phyloP scores from a whole-genome alignment of 2,113 vertebrate genomes.

The Dipodomys spectabilis region DNA sequence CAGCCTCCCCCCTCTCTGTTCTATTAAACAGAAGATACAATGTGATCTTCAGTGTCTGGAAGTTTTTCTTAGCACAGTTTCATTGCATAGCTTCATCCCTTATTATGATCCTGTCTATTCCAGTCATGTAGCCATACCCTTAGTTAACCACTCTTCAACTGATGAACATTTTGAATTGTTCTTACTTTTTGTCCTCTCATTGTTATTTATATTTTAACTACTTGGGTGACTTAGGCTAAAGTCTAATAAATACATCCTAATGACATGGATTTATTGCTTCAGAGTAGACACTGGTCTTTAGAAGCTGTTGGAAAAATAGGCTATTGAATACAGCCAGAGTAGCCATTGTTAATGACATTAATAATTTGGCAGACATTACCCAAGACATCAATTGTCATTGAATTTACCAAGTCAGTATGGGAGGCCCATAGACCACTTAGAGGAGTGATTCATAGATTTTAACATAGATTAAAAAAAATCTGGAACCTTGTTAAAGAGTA shows the following conservation, averaged over 20 bases:
- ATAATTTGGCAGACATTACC: conserved; percentile 24
- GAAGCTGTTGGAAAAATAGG: not conserved
- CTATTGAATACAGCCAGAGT: not conserved
- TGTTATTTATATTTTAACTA: conserved; percentile 15
- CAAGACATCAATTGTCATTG: not conserved
- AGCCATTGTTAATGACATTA: not conserved
- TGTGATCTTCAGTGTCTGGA: not conserved
- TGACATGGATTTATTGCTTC: not conserved
- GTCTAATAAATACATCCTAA: not conserved
- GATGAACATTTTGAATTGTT: not conserved
- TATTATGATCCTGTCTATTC: not conserved
- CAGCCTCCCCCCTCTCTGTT: too few relatives aligned
- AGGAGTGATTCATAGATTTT: not conserved
- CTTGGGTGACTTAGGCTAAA: not conserved
- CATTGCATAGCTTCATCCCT: not conserved
- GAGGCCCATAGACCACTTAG: not conserved
- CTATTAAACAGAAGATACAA: not conserved
- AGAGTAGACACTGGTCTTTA: not conserved
- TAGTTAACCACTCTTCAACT: not conserved
- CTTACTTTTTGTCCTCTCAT: not conserved
- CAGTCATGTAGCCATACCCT: not conserved
- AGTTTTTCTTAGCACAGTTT: not conserved
- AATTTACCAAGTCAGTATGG: not conserved
- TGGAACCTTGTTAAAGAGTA: not conserved
- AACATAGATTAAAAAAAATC: not conserved